Conservation (phyloP, 2,113 vertebrate species). For the Podocnemis expansa region DNA sequence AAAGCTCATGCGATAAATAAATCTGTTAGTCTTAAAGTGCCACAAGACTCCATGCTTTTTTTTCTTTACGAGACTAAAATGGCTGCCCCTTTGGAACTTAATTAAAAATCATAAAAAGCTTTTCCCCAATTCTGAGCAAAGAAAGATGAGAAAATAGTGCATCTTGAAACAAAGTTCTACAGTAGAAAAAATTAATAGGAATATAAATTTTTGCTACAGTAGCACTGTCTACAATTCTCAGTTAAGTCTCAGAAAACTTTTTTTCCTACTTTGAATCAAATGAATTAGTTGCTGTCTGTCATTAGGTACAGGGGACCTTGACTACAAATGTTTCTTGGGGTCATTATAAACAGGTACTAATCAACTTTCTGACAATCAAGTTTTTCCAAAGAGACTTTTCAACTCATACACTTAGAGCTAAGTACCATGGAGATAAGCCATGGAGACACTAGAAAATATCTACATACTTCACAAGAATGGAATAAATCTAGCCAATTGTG, state of each 20-base stretch:
- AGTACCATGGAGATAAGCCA: too few relatives aligned
- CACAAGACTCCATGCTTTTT: too few relatives aligned
- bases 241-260: neutral
- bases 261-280: neutral
- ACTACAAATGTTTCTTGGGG: neutral
- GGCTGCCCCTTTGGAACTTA: too few relatives aligned
- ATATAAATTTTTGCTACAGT: neutral
- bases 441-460: neutral
- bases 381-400: slow-evolving; percentile 1
- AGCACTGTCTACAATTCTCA: neutral
- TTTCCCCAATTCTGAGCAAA: neutral
- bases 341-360: neutral
- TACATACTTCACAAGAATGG: neutral
- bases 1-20: too few relatives aligned
- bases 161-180: neutral
- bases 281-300: slow-evolving; percentile 4
- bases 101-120: neutral
- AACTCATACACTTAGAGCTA: neutral
- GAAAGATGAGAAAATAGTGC: neutral
- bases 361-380: neutral
- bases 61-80: too few relatives aligned
- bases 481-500: neutral
- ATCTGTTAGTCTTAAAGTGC: too few relatives aligned
- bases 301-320: neutral
- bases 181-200: neutral